These are phyloP conservation scores for Periophthalmus magnuspinnatus DNA, from an alignment of 2,797 vertebrate species.

Conservation along the genomic window DNA sequence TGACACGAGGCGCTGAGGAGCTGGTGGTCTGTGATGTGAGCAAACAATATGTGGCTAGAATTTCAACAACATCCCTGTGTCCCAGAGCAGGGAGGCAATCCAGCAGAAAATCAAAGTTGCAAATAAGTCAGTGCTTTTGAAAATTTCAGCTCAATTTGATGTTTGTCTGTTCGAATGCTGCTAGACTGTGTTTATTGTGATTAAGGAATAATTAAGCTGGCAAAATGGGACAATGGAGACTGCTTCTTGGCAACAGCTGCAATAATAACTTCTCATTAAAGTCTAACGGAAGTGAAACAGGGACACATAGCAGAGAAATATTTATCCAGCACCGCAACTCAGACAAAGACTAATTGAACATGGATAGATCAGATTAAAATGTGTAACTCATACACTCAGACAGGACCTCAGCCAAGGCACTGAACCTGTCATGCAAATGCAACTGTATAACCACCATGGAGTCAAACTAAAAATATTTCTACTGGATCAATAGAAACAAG, in stretches of 20 bases:
- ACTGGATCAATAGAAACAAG: too few species aligned
- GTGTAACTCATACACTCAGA: neutral
- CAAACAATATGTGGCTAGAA: conserved; percentile 38
- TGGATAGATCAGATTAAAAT: neutral
- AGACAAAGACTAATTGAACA: conserved; percentile 4
- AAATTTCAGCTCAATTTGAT: neutral
- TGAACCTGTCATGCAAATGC: neutral
- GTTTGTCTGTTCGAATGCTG: conserved; percentile 1
- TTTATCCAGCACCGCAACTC: neutral
- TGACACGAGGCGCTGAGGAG: conserved; percentile 32
- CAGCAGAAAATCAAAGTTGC: conserved; percentile 10
- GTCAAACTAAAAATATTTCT: too few species aligned
- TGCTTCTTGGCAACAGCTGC: neutral
- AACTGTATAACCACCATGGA: neutral
- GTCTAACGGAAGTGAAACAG: conserved; percentile 1
- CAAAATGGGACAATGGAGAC: conserved; percentile 5
- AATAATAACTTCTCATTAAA: conserved; percentile 15
- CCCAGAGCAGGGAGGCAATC: neutral
- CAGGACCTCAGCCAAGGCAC: neutral
- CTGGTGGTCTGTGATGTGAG: conserved; percentile 18
- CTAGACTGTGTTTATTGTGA: neutral
- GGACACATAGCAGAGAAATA: neutral
- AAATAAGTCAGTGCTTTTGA: neutral
- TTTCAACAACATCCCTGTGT: conserved; percentile 28
- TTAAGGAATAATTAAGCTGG: neutral